These are phyloP conservation scores for Sinotaia quadrata DNA, from an alignment of 2,888 invertebrate species.

Conservation along the genomic window DNA sequence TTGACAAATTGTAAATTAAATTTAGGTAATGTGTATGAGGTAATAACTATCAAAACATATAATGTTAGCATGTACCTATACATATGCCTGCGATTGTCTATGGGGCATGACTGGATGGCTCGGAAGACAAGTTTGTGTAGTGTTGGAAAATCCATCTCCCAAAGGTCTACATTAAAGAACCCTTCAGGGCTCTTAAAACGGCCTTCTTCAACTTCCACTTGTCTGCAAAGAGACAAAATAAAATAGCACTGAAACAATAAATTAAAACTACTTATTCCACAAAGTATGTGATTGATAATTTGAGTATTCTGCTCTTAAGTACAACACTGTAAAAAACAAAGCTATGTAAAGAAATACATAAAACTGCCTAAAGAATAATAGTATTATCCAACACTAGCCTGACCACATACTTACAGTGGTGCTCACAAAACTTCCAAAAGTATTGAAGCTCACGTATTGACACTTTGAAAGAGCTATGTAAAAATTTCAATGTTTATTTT, in stretches of 20 bases:
- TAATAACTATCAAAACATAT: not conserved
- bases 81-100: conserved; percentile 76
- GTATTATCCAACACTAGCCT: too few species aligned
- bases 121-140: conserved; percentile 76
- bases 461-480: not conserved
- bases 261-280: too few species aligned
- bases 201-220: conserved; percentile 72
- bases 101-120: conserved; percentile 76
- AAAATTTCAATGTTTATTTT: not conserved
- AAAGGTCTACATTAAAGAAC: conserved; percentile 75
- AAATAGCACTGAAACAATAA: too few species aligned
- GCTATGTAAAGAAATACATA: too few species aligned
- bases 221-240: conserved; percentile 49
- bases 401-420: too few species aligned
- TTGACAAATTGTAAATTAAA: not conserved
- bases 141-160: conserved; percentile 76
- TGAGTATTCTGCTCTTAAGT: too few species aligned
- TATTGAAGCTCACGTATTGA: not conserved
- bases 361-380: too few species aligned
- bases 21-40: not conserved
- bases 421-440: too few species aligned
- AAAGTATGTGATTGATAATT: too few species aligned
- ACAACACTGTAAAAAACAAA: too few species aligned
- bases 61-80: conserved; percentile 68
- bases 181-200: conserved; percentile 74